Conservation (phyloP, 2,797 vertebrate genomes). For the Phoxinus dragarum region DNA sequence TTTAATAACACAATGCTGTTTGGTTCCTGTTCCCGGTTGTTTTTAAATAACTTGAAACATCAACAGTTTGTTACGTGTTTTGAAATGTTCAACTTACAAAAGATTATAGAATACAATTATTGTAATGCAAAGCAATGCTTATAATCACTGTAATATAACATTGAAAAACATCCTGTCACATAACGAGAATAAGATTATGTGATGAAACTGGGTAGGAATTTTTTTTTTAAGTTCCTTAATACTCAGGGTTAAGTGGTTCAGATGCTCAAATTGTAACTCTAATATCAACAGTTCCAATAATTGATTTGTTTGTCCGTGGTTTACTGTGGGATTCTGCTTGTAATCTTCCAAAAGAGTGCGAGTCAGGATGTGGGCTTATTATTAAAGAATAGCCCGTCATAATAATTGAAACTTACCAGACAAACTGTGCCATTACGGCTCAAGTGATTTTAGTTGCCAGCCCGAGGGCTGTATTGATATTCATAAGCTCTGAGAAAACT, state of each 20-base stretch:
- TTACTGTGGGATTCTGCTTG: background rate
- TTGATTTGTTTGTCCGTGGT: background rate
- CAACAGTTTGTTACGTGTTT: background rate
- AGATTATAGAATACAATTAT: background rate
- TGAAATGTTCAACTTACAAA: background rate
- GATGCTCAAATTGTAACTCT: background rate
- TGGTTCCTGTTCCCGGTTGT: background rate
- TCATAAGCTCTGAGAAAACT: constrained; percentile 38
- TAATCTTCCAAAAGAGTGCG: background rate
- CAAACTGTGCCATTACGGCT: constrained; percentile 22
- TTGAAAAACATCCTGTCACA: background rate
- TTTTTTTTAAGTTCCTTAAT: background rate
- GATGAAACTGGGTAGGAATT: background rate
- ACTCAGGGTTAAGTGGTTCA: background rate
- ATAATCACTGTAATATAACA: background rate
- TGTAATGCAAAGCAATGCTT: background rate
- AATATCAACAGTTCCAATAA: background rate
- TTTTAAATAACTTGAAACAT: background rate
- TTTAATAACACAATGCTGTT: background rate
- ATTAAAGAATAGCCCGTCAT: constrained; percentile 16
- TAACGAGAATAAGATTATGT: background rate
- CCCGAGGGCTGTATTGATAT: constrained; percentile 48
- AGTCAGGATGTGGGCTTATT: background rate
- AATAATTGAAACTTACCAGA: constrained; percentile 34
- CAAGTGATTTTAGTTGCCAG: constrained; percentile 20